Evolutionary conservation across 2,797 vertebrate species (phyloP), one percentile per base, ranked within the genome.

Genomic region (Loriculus beryllinus): DNA sequence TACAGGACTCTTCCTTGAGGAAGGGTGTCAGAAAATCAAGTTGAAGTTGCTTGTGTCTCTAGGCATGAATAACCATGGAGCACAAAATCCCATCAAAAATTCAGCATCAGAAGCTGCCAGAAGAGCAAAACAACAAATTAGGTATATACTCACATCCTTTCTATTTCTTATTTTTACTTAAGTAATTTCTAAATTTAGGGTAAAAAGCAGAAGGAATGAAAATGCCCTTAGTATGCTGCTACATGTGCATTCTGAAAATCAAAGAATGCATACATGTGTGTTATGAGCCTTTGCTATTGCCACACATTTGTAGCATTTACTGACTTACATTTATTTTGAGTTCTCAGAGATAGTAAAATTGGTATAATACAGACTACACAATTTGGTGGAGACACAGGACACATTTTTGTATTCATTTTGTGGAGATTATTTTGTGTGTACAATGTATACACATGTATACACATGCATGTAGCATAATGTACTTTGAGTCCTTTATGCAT

Each of bases 11-110:
- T 96, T 97, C 90, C 79, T 95, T 90, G 89, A 90, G 83, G 88
- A 94, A 89, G 86, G 79, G 95, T 95, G 94, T 93, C 85, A 96
- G 96, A 97, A 98, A 95, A 96, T 85, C 96, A 96, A 97, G 96
- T 92, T 96, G 97, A 98, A 97, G 94, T 96, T 97, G 52, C 94
- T 89, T 82, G 67, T 96, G 92, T 96, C 90, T 96, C 83, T 91
- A 74, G 96, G 83, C 89, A 87, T 29, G 45, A 95, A 45, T 93
- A 91, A 93, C 79, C 86, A 79, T 68, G 91, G 14, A 63, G 29
- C 39, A 83, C 49, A 92, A 90, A 95, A 75, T 56, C 57, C 14
- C 40, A 76, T 72, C 20, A 79, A 70, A 93, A 86, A 56, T 75
- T 72, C 67, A 77, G 7, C 29, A 88, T 91, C 86, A 80, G 85